phyloP scores from a whole-genome alignment of 37 sponge, comb jelly and placozoan species.

The Theonella swinhoei region DNA sequence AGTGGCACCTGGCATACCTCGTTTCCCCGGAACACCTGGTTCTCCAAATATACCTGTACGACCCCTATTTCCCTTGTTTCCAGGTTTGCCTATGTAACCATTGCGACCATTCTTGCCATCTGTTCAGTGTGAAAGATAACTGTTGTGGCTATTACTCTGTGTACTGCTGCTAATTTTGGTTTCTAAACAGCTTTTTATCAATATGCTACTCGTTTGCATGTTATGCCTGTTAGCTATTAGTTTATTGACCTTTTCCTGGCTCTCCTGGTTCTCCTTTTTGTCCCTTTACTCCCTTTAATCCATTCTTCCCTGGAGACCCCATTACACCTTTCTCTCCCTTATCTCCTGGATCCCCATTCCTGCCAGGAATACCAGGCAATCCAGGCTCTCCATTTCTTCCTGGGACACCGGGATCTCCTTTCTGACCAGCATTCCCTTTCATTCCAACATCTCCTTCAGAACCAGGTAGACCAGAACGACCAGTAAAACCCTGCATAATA shows the following conservation, averaged over 20 bases:
- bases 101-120: background rate
- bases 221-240: too few relatives aligned
- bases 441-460: conserved; percentile 39
- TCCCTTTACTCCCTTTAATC: background rate
- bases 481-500: conserved; percentile 46
- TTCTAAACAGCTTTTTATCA: too few relatives aligned
- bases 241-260: background rate
- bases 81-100: background rate
- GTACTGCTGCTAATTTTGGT: too few relatives aligned
- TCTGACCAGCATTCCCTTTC: conserved; percentile 54
- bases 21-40: background rate
- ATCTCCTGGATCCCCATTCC: background rate
- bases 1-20: background rate
- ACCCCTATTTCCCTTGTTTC: background rate
- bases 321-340: background rate
- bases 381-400: conserved; percentile 45
- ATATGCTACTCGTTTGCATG: too few relatives aligned
- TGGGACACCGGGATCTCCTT: conserved; percentile 46
- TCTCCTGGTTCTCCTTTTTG: background rate
- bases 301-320: background rate
- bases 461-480: conserved; percentile 53
- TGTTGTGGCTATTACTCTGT: too few relatives aligned
- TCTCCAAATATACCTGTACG: background rate
- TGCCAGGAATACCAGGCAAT: conserved; percentile 51
- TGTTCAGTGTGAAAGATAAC: too few relatives aligned